Evolutionary conservation across 2,888 invertebrate species (phyloP).

Genomic region (Amorpha juglandis): DNA sequence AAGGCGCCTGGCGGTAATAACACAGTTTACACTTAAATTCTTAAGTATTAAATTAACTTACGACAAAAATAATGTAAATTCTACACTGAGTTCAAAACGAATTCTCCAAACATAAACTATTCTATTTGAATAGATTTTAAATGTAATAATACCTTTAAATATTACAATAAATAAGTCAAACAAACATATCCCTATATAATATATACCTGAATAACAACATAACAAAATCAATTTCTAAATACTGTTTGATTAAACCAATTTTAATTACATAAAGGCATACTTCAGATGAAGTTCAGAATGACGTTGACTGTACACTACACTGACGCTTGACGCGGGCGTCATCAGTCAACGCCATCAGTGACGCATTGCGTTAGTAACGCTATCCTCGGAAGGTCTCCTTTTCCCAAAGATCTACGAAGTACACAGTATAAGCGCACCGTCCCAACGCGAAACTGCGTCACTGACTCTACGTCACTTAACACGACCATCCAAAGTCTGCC

Average conservation of each 20-base stretch:
- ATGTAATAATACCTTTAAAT: neutral
- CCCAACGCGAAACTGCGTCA: no score
- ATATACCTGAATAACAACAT: neutral
- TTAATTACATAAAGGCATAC: neutral
- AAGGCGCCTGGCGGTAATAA: neutral
- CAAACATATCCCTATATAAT: neutral
- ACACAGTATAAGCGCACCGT: no score
- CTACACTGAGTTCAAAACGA: neutral
- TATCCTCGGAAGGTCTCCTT: no score
- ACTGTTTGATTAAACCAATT: neutral
- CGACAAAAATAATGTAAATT: slow-evolving; percentile 7
- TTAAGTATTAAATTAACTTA: neutral
- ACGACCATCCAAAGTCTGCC: no score
- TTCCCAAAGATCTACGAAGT: no score
- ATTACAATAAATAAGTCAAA: slow-evolving; percentile 9
- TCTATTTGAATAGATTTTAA: neutral
- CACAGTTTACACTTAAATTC: slow-evolving; percentile 6
- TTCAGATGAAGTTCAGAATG: no score
- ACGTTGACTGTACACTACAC: no score
- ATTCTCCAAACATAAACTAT: neutral
- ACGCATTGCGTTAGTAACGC: no score
- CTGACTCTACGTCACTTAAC: no score
- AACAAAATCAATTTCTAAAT: neutral
- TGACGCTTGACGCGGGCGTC: no score
- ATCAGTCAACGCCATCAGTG: no score